Base-by-base conservation (phyloP, 1,140 invertebrate genomes). In the Bombyx mandarina region DNA sequence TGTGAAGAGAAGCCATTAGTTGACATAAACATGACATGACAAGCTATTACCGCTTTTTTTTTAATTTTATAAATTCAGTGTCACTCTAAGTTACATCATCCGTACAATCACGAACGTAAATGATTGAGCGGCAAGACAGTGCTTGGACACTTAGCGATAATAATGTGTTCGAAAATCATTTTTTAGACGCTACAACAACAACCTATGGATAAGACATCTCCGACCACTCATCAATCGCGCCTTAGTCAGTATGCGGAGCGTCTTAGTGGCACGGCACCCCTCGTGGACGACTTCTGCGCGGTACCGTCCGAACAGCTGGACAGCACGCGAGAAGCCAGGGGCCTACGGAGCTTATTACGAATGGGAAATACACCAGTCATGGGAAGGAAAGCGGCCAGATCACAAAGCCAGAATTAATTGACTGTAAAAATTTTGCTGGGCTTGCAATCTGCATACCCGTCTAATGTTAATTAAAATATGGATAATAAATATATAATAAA, bases 231-330 rank as follows among this genome's bases (percentile, higher is more conserved):
- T 90, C 82, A 84, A 78, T 83, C 88, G 64, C 75, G 91, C 68
- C 74, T 90, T 8, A 83, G 89, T 55, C 91, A 91, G 45, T 89
- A 90, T 54, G 89, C 88, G 7, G 75, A 86, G 79, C 82, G 85
- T 26, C 76, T 90, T 0, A 89, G 85, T 58, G 90, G 93, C 6
- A 92, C 95, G 4, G 72, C 91, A 9, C 95, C 95, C 52, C 86
- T 97, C 9, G 94, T 97, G 73, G 96, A 98, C 86, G 96, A 98
- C 79, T 98, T 98, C 88, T 97, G 95, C 76, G 94, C 95, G 35
- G 96, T 97, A 69, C 95, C 96, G 43, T 93, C 95, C 77, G 96
- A 93, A 89, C 90, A 85, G 58, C 75, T 88, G 22, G 91, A 92
- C 52, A 90, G 82, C 51, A 67, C 83, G 1, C 66, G 86, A 56